Evolutionary conservation across 1,140 invertebrate genomes (phyloP).

Genomic region (Drosophila ohnishii): DNA sequence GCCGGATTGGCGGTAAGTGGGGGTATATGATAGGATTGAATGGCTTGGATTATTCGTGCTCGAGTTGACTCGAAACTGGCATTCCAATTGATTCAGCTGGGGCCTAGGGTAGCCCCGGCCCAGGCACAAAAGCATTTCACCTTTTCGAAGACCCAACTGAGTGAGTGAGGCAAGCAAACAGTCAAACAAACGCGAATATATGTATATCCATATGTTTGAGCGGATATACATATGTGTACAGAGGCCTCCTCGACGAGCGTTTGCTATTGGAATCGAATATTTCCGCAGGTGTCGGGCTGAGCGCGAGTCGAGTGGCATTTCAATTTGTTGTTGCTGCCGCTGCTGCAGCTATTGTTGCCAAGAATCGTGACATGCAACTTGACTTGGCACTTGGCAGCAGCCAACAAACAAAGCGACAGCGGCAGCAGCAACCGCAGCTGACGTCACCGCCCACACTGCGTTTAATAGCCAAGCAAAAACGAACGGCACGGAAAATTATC

Average conservation of each 20-base stretch:
- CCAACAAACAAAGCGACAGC: conserved; percentile 58
- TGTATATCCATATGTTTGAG: conserved; percentile 13
- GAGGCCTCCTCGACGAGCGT: conserved; percentile 56
- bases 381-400: conserved; percentile 72
- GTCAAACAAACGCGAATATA: conserved; percentile 39
- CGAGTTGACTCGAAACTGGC: conserved; percentile 47
- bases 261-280: conserved; percentile 62
- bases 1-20: conserved; percentile 17
- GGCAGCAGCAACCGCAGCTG: conserved; percentile 43
- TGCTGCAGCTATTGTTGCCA: conserved; percentile 50
- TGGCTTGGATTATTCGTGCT: conserved; percentile 48
- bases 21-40: conserved; percentile 36
- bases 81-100: conserved; percentile 53
- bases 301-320: conserved; percentile 73
- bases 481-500: conserved; percentile 24
- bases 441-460: conserved; percentile 58
- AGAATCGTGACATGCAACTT: conserved; percentile 78
- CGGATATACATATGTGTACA: conserved; percentile 35
- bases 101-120: conserved; percentile 33
- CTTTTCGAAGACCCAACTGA: conserved; percentile 50
- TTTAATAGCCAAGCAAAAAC: conserved; percentile 36
- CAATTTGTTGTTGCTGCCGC: conserved; percentile 62
- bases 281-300: conserved; percentile 72
- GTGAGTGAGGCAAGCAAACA: conserved; percentile 46
- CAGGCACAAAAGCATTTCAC: conserved; percentile 45